Percentiles rank a stretch among this genome's conserved stretches.
phyloP scores from a whole-genome alignment of 92 coral and sea anemone species.

The Zoanthus sociatus region DNA sequence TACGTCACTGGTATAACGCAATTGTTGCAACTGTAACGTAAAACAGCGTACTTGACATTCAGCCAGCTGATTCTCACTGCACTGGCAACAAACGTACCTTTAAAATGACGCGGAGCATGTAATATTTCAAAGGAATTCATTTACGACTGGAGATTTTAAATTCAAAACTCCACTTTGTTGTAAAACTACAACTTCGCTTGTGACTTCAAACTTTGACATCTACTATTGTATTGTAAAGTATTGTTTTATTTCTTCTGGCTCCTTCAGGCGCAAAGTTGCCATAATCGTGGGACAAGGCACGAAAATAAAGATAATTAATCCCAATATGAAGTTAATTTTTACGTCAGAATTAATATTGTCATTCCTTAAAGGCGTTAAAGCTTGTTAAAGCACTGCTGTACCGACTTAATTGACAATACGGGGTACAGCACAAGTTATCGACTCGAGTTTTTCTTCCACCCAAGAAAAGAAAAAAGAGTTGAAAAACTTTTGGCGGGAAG shows the following conservation, averaged over 20 bases:
- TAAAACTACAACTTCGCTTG: not conserved
- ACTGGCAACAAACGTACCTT: not conserved
- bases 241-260: not conserved
- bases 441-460: not conserved
- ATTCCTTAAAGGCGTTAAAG: conserved; percentile 2
- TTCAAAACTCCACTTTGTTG: not conserved
- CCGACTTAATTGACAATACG: not conserved
- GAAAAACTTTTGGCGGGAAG: not conserved
- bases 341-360: conserved; percentile 15
- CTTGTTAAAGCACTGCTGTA: conserved; percentile 11
- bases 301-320: not conserved
- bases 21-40: not conserved
- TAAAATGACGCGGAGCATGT: not conserved
- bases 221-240: not conserved
- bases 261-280: not conserved
- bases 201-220: not conserved
- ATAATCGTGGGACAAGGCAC: not conserved
- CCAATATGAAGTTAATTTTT: not conserved
- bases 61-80: not conserved
- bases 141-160: not conserved
- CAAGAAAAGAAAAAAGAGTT: not conserved
- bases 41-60: not conserved
- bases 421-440: not conserved
- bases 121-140: not conserved
- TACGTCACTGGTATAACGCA: not conserved